Base-by-base conservation (phyloP, 2,113 vertebrate species). In the Spilogale gracilis region DNA sequence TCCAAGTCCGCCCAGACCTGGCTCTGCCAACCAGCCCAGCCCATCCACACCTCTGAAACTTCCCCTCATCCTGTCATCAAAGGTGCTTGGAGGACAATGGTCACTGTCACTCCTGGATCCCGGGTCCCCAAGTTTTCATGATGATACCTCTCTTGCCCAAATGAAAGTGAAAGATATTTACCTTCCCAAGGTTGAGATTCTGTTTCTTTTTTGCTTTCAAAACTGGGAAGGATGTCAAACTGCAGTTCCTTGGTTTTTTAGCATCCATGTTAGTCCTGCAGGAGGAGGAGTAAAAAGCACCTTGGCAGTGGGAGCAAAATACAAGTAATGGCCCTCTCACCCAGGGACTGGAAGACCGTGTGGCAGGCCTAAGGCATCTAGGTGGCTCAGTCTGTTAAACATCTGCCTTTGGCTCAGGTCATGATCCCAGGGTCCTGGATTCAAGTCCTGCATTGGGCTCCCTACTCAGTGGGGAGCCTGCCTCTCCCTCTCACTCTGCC, bases 231-330 rank as follows among this genome's bases (percentile, higher is more conserved):
- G 87, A 91, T 0, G 54, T 88, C 61, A 92, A 84, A 91, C 73
- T 98, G 27, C 18, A 30, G 96, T 92, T 96, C 91, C 65, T 93
- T 73, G 76, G 0, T 4, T 97, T 98, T 97, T 97, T 97, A 92
- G 96, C 48, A 80, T 98, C 97, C 97, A 98, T 96, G 82, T 87
- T 80, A 87, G 84, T 98, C 63, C 98, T 98, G 63, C 27, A 43
- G 48, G 32, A 96, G 67, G 20, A 9, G 92, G 7, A 45, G 6
- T 23, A 91, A 54, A 97, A 92, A 79, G 56, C 56, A 78, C 89
- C 74, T 74, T 50, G 79, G 67, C 6, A 48, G 5, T 2, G 82
- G 30, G n/a, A 80, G 63, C 25, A 27, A 94, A 84, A 74, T 32
- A 3, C 6, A 73, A 81, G 48, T 17, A 27, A 87, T 50, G 45